These are phyloP conservation scores for Sanderia malayensis DNA, from an alignment of 30 jellyfish, hydroid and myxozoan species.

Conservation along the genomic window DNA sequence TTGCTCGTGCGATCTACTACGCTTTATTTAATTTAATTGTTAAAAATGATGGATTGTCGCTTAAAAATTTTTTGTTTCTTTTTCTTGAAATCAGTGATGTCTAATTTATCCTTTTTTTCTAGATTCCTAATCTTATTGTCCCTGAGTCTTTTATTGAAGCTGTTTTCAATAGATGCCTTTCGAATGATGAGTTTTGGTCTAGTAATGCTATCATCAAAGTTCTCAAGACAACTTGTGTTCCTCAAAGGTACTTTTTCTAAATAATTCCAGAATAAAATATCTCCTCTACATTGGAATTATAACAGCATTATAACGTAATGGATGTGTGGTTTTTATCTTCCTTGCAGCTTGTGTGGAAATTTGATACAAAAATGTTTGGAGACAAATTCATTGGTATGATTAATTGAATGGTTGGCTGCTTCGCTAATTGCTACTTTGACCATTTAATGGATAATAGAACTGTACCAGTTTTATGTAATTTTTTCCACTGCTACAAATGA, in stretches of 20 bases:
- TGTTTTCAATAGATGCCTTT: background rate
- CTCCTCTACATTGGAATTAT: no score
- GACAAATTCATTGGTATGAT: background rate
- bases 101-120: background rate
- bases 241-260: slow-evolving; percentile 1
- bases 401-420: background rate
- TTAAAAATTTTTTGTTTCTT: no score
- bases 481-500: background rate
- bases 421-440: no score
- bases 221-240: background rate
- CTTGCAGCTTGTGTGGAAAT: background rate
- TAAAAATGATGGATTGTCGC: no score
- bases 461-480: background rate
- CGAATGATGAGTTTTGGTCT: slow-evolving; percentile 4
- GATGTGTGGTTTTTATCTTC: background rate
- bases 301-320: no score
- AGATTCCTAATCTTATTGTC: background rate
- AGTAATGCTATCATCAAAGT: background rate
- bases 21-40: no score
- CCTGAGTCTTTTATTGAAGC: background rate
- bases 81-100: no score
- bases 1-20: no score
- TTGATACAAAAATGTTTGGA: background rate
- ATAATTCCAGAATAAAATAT: background rate
- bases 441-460: background rate